Percentiles rank a stretch among this genome's conserved stretches.
These are phyloP conservation scores for Macropis europaea DNA, from an alignment of 2,888 invertebrate species.

Conservation along the genomic window DNA sequence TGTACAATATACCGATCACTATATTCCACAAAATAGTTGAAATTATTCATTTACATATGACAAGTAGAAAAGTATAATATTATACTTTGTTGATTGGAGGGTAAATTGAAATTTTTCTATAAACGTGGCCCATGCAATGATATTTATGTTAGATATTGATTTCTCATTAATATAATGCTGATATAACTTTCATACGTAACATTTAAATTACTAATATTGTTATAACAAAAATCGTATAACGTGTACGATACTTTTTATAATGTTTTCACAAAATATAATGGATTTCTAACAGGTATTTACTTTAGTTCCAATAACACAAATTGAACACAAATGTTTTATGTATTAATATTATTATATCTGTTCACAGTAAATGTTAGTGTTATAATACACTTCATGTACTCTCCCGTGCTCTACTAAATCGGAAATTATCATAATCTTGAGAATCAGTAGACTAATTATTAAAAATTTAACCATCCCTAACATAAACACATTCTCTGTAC, in stretches of 20 bases:
- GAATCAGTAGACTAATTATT: neutral
- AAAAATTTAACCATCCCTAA: slow-evolving; percentile 6
- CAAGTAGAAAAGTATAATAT: slow-evolving; percentile 29
- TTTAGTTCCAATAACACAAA: slow-evolving; percentile 5
- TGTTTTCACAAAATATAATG: neutral
- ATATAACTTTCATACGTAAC: slow-evolving; percentile 23
- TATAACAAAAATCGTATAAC: slow-evolving; percentile 7
- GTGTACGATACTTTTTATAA: neutral
- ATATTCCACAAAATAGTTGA: slow-evolving; percentile 12
- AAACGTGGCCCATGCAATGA: slow-evolving; percentile 11
- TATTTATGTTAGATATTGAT: slow-evolving; percentile 21
- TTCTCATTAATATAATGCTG: neutral
- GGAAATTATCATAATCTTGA: neutral
- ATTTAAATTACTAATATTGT: slow-evolving; percentile 18
- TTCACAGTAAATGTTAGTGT: slow-evolving; percentile 10
- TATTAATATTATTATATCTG: neutral
- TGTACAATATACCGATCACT: slow-evolving; percentile 17
- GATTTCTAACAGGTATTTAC: neutral
- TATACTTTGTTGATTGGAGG: slow-evolving; percentile 45
- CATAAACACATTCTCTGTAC: slow-evolving; percentile 4
- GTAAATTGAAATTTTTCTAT: slow-evolving; percentile 37
- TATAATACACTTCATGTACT: neutral
- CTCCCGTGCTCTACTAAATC: neutral
- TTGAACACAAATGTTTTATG: neutral
- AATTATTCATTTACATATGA: slow-evolving; percentile 25